These are phyloP conservation scores for Lophochroa leadbeateri DNA, from an alignment of 2,113 vertebrate species.

Conservation along the genomic window DNA sequence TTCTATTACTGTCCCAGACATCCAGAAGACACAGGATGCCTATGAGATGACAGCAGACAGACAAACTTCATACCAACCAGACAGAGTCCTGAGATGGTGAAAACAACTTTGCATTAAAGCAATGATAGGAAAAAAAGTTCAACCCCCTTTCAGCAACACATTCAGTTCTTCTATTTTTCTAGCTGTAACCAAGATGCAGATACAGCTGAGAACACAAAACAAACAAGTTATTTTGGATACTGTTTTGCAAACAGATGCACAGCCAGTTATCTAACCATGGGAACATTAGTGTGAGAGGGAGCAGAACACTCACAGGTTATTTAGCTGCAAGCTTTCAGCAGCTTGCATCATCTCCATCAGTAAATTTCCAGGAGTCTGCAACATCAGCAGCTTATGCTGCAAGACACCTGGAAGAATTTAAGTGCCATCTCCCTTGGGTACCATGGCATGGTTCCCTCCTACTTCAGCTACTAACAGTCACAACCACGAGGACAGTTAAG, in stretches of 20 bases:
- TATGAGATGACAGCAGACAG: neutral
- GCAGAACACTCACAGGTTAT: neutral
- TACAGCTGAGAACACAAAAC: neutral
- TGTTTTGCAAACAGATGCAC: neutral
- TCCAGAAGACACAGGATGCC: neutral
- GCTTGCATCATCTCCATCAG: neutral
- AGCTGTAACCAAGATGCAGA: neutral
- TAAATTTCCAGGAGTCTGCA: neutral
- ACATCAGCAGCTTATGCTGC: neutral
- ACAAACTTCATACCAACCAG: neutral
- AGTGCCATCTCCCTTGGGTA: neutral
- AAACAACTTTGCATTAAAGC: neutral
- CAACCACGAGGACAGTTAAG: neutral
- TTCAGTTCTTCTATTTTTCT: neutral
- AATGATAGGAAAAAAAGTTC: neutral
- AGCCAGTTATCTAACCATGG: neutral
- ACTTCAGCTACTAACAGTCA: neutral
- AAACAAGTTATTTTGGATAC: slow-evolving; percentile 23
- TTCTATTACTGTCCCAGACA: neutral
- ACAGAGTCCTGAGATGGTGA: neutral
- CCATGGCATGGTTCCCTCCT: neutral
- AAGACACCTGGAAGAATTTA: neutral
- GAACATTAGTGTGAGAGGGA: neutral
- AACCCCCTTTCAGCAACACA: neutral
- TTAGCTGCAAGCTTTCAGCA: neutral